These are phyloP conservation scores for Trichosurus vulpecula DNA, from an alignment of 2,797 vertebrate genomes.

Conservation along the genomic window DNA sequence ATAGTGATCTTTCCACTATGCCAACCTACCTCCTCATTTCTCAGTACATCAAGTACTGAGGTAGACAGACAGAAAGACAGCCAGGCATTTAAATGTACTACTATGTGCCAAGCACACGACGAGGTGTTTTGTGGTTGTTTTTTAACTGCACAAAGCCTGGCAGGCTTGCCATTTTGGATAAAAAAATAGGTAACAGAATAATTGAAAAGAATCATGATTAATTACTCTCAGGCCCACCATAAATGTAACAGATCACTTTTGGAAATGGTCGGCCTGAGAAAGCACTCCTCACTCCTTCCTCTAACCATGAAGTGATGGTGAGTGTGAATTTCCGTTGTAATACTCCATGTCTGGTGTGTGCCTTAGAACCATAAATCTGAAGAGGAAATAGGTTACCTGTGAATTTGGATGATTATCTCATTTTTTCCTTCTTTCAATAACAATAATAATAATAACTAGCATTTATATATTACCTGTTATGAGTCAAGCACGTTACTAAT, in stretches of 20 bases:
- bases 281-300: slow-evolving; percentile 19
- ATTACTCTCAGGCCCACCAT: neutral
- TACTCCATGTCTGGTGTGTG: slow-evolving; percentile 44
- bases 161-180: neutral
- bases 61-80: too few species aligned
- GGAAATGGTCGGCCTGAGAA: neutral
- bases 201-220: neutral
- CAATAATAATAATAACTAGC: neutral
- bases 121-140: too few species aligned
- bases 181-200: neutral
- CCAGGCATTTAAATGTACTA: too few species aligned
- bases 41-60: neutral
- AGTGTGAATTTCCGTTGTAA: slow-evolving; percentile 48
- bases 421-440: slow-evolving; percentile 20
- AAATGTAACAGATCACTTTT: neutral
- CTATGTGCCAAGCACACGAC: too few species aligned
- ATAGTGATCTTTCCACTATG: neutral
- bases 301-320: slow-evolving; percentile 46
- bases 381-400: slow-evolving; percentile 11
- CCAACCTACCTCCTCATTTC: neutral
- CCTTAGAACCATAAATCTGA: slow-evolving; percentile 32
- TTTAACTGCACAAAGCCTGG: neutral
- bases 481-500: neutral
- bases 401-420: neutral
- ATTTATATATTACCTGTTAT: neutral